Percentiles rank a stretch among this genome's conserved stretches.
Conservation (phyloP, 2,113 vertebrate species). For the Hemibagrus wyckioides region DNA sequence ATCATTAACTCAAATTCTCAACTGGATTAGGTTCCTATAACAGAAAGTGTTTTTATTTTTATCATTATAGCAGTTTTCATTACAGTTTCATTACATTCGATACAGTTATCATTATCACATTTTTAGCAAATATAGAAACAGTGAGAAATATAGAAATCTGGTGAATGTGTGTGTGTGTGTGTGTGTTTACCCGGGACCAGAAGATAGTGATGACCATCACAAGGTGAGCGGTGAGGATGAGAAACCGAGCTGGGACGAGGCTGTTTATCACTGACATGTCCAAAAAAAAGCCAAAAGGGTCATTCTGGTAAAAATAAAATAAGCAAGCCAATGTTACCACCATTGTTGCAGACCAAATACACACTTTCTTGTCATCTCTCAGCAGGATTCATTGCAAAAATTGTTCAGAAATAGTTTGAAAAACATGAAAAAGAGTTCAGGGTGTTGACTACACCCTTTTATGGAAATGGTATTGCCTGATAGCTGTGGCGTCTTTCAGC, state of each 20-base stretch:
- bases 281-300: background rate
- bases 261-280: constrained; percentile 77
- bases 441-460: no score
- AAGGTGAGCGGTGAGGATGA: constrained; percentile 83
- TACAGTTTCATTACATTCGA: background rate
- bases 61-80: background rate
- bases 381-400: no score
- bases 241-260: constrained; percentile 83
- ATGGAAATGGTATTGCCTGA: no score
- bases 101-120: background rate
- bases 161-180: background rate
- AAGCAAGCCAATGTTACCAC: no score
- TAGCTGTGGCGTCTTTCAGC: no score
- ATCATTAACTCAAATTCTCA: background rate
- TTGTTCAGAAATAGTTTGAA: no score
- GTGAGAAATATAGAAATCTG: no score
- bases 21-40: background rate
- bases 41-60: background rate
- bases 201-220: constrained; percentile 88
- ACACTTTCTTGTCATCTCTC: no score
- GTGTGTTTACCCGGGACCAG: constrained; percentile 83
- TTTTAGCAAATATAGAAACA: no score
- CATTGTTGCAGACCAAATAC: no score
- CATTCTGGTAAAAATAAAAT: background rate
- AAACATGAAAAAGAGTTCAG: no score